phyloP scores from a whole-genome alignment of 1,140 invertebrate genomes.

The Aethina tumida region DNA sequence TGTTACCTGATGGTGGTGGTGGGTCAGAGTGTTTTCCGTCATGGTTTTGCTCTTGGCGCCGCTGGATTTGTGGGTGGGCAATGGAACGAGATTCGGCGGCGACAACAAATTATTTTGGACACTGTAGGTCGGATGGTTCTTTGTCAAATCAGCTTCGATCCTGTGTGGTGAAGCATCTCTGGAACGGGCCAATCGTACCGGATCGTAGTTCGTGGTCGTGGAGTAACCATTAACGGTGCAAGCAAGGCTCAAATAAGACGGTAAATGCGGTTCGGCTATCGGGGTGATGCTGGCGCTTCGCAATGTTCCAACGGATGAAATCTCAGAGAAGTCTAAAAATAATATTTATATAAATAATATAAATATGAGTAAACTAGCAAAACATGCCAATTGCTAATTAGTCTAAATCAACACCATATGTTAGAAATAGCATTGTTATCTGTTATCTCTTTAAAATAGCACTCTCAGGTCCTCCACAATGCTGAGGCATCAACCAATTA shows the following conservation, averaged over 20 bases:
- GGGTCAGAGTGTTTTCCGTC: constrained; percentile 23
- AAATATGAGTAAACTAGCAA: too few relatives aligned
- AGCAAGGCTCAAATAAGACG: constrained; percentile 77
- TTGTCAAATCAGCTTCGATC: constrained; percentile 32
- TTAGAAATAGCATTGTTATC: too few relatives aligned
- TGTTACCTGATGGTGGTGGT: constrained; percentile 17
- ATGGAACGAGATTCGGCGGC: constrained; percentile 33
- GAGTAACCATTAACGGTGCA: constrained; percentile 86
- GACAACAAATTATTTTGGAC: constrained; percentile 30
- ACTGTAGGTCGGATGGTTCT: constrained; percentile 16
- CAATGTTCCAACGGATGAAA: constrained; percentile 29
- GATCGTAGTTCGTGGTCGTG: constrained; percentile 72
- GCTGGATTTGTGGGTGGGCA: constrained; percentile 23
- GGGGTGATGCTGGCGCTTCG: constrained; percentile 26
- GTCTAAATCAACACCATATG: too few relatives aligned
- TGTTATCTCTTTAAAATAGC: too few relatives aligned
- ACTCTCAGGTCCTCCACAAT: too few relatives aligned
- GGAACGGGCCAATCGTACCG: constrained; percentile 52
- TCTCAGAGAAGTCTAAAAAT: constrained; percentile 32
- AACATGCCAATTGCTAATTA: too few relatives aligned
- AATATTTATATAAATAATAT: constrained; percentile 10
- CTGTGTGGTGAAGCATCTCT: constrained; percentile 57
- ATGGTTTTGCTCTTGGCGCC: constrained; percentile 18
- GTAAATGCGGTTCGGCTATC: constrained; percentile 33
- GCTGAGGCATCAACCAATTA: too few relatives aligned